Conservation (phyloP, 2,113 vertebrate species). For the Rhinopomastus cyanomelas region DNA sequence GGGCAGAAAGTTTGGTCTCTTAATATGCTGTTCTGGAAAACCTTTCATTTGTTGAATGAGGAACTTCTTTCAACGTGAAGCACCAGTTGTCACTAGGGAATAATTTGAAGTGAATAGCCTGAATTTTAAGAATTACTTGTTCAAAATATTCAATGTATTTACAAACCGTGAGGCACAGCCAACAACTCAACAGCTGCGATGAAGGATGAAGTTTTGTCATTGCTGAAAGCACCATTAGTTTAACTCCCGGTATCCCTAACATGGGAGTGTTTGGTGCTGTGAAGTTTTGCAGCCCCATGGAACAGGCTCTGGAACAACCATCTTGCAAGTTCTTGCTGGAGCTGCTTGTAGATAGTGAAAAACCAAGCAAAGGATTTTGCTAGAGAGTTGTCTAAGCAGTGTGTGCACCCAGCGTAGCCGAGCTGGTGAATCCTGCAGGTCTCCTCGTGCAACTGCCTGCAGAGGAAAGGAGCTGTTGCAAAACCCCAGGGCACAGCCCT, state of each 20-base stretch:
- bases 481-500: not conserved
- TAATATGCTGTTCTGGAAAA: not conserved
- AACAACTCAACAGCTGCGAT: not conserved
- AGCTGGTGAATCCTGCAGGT: not conserved
- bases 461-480: not conserved
- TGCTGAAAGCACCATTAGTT: not conserved
- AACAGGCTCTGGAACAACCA: not conserved
- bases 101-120: not conserved
- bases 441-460: not conserved
- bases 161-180: not conserved
- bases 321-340: rapidly evolving
- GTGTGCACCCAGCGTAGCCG: not conserved
- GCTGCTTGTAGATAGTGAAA: not conserved
- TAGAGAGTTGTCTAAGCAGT: not conserved
- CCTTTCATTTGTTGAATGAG: not conserved
- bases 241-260: not conserved
- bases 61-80: not conserved
- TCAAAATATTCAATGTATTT: not conserved
- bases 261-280: not conserved
- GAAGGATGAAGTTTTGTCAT: not conserved
- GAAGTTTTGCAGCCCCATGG: not conserved
- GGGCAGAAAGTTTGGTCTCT: not conserved
- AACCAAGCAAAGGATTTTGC: not conserved
- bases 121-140: not conserved
- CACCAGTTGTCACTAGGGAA: not conserved